phyloP scores from a whole-genome alignment of 2,113 vertebrate species.

The Caracal caracal region DNA sequence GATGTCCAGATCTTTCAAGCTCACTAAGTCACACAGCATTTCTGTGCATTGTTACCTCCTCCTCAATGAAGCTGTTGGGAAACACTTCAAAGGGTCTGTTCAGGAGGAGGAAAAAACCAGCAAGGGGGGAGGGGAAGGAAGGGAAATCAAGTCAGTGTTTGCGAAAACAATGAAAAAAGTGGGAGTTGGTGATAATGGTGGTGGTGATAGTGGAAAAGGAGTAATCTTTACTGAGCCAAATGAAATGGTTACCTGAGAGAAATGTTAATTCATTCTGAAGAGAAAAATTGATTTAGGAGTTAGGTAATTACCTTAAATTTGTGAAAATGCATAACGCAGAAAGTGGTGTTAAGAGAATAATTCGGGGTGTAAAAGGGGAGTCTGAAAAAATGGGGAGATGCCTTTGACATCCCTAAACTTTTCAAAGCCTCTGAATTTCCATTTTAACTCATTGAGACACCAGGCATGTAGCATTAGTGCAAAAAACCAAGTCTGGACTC shows the following conservation, averaged over 20 bases:
- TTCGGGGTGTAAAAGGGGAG: not conserved
- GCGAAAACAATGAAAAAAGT: not conserved
- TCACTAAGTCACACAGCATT: conserved; percentile 52
- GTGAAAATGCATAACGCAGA: not conserved
- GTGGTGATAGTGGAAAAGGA: not conserved
- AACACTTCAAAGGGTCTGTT: conserved; percentile 62
- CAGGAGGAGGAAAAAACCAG: not conserved
- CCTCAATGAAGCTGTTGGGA: conserved; percentile 47
- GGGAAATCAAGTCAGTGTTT: conserved; percentile 55
- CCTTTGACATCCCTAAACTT: not conserved
- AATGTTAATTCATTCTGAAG: not conserved
- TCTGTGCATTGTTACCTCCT: conserved; percentile 64
- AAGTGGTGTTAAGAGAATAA: not conserved
- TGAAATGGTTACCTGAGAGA: not conserved
- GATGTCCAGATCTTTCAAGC: conserved; percentile 67
- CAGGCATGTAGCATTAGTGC: not conserved
- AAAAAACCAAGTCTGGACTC: not conserved
- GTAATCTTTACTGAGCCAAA: not conserved
- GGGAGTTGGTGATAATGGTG: not conserved
- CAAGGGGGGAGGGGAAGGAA: not conserved
- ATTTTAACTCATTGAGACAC: not conserved
- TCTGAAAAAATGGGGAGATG: not conserved
- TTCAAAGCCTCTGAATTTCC: not conserved
- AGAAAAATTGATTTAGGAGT: not conserved
- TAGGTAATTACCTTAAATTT: not conserved